phyloP scores from a whole-genome alignment of 2,888 invertebrate genomes.

The Chloroclystis v-ata region DNA sequence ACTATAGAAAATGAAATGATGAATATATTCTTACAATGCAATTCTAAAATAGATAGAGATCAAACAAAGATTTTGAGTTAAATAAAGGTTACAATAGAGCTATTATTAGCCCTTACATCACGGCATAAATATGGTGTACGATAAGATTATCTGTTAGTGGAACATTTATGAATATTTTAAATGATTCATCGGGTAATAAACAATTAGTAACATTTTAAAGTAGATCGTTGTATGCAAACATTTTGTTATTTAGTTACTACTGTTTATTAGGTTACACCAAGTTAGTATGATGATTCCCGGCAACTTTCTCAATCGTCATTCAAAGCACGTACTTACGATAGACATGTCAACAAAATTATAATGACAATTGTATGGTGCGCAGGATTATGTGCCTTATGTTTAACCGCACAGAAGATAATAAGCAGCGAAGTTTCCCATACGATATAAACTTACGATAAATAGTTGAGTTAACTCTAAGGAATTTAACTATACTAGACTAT shows the following conservation, averaged over 20 bases:
- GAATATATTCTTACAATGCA: no score
- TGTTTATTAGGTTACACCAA: no score
- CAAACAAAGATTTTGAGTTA: no score
- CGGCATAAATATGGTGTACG: not conserved
- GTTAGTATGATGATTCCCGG: no score
- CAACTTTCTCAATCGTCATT: constrained; percentile 64
- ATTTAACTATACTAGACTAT: constrained; percentile 29
- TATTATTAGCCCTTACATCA: constrained; percentile 1
- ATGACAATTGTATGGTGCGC: constrained; percentile 35
- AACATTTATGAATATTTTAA: not conserved
- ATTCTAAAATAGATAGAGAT: no score
- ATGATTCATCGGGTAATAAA: not conserved
- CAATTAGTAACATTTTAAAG: not conserved
- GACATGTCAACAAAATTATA: constrained; percentile 41
- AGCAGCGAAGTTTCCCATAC: constrained; percentile 9
- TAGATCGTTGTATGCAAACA: no score
- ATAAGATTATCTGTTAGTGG: not conserved
- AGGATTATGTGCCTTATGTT: constrained; percentile 35
- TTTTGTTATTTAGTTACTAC: no score
- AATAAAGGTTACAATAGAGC: not conserved
- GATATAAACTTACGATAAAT: constrained; percentile 2
- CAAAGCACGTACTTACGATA: constrained; percentile 55
- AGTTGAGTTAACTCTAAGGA: constrained; percentile 26
- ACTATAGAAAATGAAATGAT: no score
- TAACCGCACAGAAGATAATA: constrained; percentile 8